These are phyloP conservation scores for Drosophila arizonae DNA, from an alignment of 1,140 invertebrate genomes.

Conservation along the genomic window DNA sequence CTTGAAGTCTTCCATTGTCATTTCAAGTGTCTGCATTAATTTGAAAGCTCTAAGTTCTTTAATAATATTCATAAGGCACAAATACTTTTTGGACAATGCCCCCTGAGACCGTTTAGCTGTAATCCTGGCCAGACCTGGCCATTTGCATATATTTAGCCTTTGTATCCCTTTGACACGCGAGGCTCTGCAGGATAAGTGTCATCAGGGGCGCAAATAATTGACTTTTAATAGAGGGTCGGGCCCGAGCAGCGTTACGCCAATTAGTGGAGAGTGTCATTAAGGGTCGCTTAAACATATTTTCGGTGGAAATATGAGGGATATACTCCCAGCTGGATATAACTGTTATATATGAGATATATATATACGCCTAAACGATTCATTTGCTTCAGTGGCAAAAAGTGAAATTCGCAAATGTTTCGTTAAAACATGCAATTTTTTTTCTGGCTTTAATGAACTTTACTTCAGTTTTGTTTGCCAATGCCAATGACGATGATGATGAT, in stretches of 20 bases:
- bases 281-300: constrained; percentile 23
- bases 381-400: constrained; percentile 24
- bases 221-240: constrained; percentile 39
- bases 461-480: not conserved
- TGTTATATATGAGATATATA: not conserved
- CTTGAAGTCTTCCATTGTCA: constrained; percentile 36
- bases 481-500: constrained; percentile 8
- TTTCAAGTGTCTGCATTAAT: constrained; percentile 62
- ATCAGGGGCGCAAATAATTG: constrained; percentile 54
- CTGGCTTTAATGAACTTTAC: constrained; percentile 11
- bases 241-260: constrained; percentile 27
- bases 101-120: constrained; percentile 20
- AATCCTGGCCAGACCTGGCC: constrained; percentile 63
- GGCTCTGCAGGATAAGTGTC: constrained; percentile 30
- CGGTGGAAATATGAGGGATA: not conserved
- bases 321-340: not conserved
- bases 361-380: constrained; percentile 21
- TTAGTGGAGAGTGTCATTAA: constrained; percentile 41
- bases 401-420: constrained; percentile 33
- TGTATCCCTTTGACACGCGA: constrained; percentile 61
- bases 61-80: constrained; percentile 28
- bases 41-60: constrained; percentile 48
- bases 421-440: constrained; percentile 16
- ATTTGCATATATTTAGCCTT: constrained; percentile 67
- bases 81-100: constrained; percentile 19